phyloP scores from a whole-genome alignment of 2,888 invertebrate species.

The Coleophora flavipennella region DNA sequence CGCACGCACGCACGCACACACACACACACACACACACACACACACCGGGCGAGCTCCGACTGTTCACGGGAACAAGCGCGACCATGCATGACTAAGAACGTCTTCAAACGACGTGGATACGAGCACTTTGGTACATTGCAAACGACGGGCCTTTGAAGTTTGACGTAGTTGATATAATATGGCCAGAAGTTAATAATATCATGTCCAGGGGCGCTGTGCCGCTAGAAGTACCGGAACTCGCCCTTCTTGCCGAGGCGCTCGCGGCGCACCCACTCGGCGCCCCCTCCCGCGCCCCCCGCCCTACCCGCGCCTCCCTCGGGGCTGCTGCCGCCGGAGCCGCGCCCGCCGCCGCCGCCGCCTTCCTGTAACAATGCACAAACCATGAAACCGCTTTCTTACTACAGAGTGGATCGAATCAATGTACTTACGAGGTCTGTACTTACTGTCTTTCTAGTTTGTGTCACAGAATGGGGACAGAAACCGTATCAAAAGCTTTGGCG shows the following conservation, averaged over 20 bases:
- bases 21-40: slow-evolving; percentile 14
- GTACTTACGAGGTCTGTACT: no score
- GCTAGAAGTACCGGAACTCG: slow-evolving; percentile 93
- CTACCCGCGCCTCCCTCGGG: slow-evolving; percentile 32
- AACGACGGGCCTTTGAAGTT: not conserved
- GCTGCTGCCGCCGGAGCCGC: slow-evolving; percentile 37
- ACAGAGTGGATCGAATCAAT: no score
- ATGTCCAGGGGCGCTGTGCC: no score
- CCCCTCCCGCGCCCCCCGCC: slow-evolving; percentile 42
- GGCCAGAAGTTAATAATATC: no score
- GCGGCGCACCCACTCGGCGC: slow-evolving; percentile 87
- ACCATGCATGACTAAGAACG: no score
- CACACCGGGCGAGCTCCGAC: slow-evolving; percentile 11
- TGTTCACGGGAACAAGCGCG: slow-evolving; percentile 15
- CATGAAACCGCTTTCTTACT: no score
- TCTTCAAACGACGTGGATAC: no score
- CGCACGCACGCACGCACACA: slow-evolving; percentile 8
- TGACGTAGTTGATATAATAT: no score
- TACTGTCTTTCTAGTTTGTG: no score
- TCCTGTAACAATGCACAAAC: slow-evolving; percentile 39
- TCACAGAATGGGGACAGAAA: no score
- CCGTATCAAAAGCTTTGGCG: no score
- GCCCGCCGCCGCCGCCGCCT: slow-evolving; percentile 32
- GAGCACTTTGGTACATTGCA: not conserved
- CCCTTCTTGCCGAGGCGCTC: slow-evolving; percentile 94